These are phyloP conservation scores for Pipistrellus kuhlii DNA, from an alignment of 2,797 vertebrate genomes.

Conservation along the genomic window DNA sequence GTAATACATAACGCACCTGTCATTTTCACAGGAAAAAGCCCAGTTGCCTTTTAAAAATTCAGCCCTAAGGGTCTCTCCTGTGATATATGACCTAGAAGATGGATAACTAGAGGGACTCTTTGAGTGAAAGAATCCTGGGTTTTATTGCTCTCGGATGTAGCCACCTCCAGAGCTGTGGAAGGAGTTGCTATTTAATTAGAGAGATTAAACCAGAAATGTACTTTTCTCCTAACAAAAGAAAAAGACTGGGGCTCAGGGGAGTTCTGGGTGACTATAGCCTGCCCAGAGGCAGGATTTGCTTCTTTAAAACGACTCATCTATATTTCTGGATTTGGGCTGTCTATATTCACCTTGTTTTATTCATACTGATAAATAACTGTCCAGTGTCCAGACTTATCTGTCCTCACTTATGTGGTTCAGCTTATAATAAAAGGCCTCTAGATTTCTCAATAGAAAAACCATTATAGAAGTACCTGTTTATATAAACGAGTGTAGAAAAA, in stretches of 20 bases:
- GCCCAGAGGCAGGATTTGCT: constrained; percentile 65
- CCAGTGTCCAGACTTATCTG: neutral
- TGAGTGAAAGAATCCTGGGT: constrained; percentile 77
- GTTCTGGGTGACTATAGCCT: constrained; percentile 78
- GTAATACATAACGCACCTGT: constrained; percentile 83
- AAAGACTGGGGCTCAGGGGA: neutral
- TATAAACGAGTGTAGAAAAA: neutral
- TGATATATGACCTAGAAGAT: constrained; percentile 81
- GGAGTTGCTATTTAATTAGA: constrained; percentile 74
- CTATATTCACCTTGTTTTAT: constrained; percentile 15
- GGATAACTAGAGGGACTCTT: constrained; percentile 75
- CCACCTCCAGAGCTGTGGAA: constrained; percentile 63
- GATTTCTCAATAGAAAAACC: neutral
- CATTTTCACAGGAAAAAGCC: constrained; percentile 83
- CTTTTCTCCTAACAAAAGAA: constrained; percentile 67
- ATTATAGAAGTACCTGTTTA: neutral
- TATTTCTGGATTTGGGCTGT: neutral
- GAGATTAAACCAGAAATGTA: constrained; percentile 65
- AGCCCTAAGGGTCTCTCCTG: constrained; percentile 81
- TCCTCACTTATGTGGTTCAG: neutral
- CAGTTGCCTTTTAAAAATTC: constrained; percentile 79
- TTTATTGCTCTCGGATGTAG: constrained; percentile 75
- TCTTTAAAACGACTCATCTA: constrained; percentile 36
- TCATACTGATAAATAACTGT: constrained; percentile 2
- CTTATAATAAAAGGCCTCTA: neutral